Percentiles rank a stretch among this genome's conserved stretches.
phyloP scores from a whole-genome alignment of 2,888 invertebrate species.

The Ethmia dodecea region DNA sequence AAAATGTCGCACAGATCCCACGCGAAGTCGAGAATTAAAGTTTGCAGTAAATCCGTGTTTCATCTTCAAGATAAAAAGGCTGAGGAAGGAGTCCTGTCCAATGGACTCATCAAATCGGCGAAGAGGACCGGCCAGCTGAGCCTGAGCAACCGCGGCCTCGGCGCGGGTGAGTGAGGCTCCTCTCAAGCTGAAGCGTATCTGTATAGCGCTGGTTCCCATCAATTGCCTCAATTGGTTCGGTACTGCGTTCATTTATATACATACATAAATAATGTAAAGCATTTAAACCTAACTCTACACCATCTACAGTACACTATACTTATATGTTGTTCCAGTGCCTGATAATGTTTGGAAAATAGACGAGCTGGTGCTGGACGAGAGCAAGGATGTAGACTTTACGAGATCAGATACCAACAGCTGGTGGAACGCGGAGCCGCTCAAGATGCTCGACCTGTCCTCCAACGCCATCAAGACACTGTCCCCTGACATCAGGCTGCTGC shows the following conservation, averaged over 20 bases:
- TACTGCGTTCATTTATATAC: background rate
- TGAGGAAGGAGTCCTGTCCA: conserved; percentile 82
- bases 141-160: conserved; percentile 85
- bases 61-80: conserved; percentile 84
- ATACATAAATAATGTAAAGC: too few species aligned
- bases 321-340: conserved; percentile 82
- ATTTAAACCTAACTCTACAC: too few species aligned
- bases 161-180: conserved; percentile 82
- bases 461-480: conserved; percentile 82
- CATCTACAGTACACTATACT: too few species aligned
- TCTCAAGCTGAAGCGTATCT: too few species aligned
- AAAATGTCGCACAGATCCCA: conserved; percentile 17
- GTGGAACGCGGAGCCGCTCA: conserved; percentile 91
- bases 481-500: conserved; percentile 80
- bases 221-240: too few species aligned
- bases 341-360: conserved; percentile 85
- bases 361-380: conserved; percentile 78
- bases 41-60: conserved; percentile 77
- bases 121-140: conserved; percentile 89
- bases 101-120: conserved; percentile 85
- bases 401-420: conserved; percentile 80
- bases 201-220: too few species aligned
- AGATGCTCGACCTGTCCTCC: conserved; percentile 86
- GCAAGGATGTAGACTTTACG: conserved; percentile 79
- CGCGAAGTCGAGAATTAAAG: conserved; percentile 49